Percentiles rank a stretch among this genome's conserved stretches.
Conservation (phyloP, 2,797 vertebrate genomes). For the Cichlasoma orientale region DNA sequence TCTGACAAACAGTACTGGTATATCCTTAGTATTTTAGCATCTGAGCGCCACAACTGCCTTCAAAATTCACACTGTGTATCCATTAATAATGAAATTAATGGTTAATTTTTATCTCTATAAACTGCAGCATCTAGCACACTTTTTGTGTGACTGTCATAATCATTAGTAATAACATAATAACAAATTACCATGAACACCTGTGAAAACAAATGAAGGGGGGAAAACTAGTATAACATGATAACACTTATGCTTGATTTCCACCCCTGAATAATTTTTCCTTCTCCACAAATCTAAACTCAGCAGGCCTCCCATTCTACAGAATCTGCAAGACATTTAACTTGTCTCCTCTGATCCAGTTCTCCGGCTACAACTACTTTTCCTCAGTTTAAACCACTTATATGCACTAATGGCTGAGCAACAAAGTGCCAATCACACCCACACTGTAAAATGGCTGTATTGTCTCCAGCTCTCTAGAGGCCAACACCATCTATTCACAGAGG, state of each 20-base stretch:
- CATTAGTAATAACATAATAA: background rate
- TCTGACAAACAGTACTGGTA: too few species aligned
- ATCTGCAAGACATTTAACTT: conserved; percentile 4
- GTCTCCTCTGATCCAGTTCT: background rate
- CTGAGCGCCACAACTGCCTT: too few species aligned
- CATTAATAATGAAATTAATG: background rate
- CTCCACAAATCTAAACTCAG: background rate
- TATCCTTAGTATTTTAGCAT: too few species aligned
- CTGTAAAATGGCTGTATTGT: conserved; percentile 26
- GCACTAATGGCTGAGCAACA: conserved; percentile 18
- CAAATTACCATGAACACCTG: background rate
- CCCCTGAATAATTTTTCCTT: background rate
- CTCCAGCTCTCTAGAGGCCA: conserved; percentile 3
- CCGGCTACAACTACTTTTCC: background rate
- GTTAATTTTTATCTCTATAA: background rate
- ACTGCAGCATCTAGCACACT: background rate
- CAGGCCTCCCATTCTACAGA: background rate
- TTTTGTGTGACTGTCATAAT: background rate
- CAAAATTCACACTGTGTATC: too few species aligned
- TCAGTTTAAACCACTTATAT: conserved; percentile 2
- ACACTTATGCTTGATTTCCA: background rate
- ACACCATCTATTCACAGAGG: conserved; percentile 5
- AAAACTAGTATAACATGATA: background rate
- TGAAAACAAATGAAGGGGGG: background rate
- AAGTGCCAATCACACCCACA: conserved; percentile 28